A percentile compares a stretch with the other conserved stretches of the same genome.
These are phyloP conservation scores for Patella pellucida DNA, from an alignment of 2,888 invertebrate species.

Conservation along the genomic window DNA sequence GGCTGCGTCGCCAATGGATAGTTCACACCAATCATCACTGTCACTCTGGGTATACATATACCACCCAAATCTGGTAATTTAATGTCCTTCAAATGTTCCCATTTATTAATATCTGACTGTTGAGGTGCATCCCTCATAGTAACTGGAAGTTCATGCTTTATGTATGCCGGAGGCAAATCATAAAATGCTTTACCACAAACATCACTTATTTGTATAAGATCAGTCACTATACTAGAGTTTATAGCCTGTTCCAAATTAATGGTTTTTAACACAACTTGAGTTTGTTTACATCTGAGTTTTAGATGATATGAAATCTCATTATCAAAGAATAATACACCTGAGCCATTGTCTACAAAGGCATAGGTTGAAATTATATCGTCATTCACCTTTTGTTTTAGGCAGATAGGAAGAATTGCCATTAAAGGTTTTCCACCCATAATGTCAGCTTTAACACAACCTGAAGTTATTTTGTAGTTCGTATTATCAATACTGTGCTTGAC, in stretches of 20 bases:
- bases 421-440: neutral
- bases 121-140: neutral
- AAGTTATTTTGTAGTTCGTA: neutral
- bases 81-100: conserved; percentile 6
- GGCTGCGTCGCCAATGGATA: conserved; percentile 7
- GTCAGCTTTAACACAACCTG: conserved; percentile 1
- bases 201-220: neutral
- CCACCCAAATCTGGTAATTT: neutral
- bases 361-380: neutral
- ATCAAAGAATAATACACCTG: neutral
- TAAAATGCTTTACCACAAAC: neutral
- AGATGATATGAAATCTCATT: neutral
- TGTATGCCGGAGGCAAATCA: neutral
- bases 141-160: neutral
- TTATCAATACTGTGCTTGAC: neutral
- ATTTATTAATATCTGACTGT: conserved; percentile 12
- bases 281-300: neutral
- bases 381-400: neutral
- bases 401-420: conserved; percentile 1
- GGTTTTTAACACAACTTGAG: neutral
- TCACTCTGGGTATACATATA: neutral
- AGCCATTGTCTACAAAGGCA: conserved; percentile 1
- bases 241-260: neutral
- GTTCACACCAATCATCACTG: conserved; percentile 10
- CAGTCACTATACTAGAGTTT: neutral